A percentile compares a stretch with the other conserved stretches of the same genome.
Conservation (phyloP, 2,888 invertebrate genomes). For the Ptychoptera albimana region DNA sequence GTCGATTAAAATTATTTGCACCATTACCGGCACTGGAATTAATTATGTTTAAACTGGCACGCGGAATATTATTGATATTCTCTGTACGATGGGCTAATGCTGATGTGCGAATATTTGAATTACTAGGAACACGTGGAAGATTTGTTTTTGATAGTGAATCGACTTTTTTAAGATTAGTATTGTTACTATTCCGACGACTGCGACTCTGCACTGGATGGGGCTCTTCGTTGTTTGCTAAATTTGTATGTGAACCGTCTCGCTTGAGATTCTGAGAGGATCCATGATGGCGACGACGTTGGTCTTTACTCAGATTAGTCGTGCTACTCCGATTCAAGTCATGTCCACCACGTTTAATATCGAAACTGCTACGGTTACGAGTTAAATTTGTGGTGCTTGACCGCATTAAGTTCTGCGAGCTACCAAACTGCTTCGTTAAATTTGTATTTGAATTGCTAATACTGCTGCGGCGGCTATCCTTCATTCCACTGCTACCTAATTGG, state of each 20-base stretch:
- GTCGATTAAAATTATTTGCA: constrained; percentile 9
- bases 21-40: constrained; percentile 6
- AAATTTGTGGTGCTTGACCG: constrained; percentile 23
- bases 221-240: constrained; percentile 10
- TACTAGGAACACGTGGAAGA: not conserved
- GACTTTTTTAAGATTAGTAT: constrained; percentile 1
- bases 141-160: not conserved
- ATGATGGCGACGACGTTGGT: constrained; percentile 19
- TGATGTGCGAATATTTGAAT: constrained; percentile 10
- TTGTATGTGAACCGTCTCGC: constrained; percentile 18
- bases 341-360: constrained; percentile 18
- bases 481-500: constrained; percentile 15
- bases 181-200: constrained; percentile 2
- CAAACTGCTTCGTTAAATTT: constrained; percentile 24
- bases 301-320: constrained; percentile 12
- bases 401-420: constrained; percentile 30
- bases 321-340: constrained; percentile 8
- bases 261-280: constrained; percentile 26
- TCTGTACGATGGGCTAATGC: constrained; percentile 9
- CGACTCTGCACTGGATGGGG: no score
- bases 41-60: constrained; percentile 20
- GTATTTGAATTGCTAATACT: constrained; percentile 5
- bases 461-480: constrained; percentile 11
- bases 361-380: constrained; percentile 28
- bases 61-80: constrained; percentile 25